Base-by-base conservation (phyloP, 2,888 invertebrate genomes). In the Pegoplata infirma region DNA sequence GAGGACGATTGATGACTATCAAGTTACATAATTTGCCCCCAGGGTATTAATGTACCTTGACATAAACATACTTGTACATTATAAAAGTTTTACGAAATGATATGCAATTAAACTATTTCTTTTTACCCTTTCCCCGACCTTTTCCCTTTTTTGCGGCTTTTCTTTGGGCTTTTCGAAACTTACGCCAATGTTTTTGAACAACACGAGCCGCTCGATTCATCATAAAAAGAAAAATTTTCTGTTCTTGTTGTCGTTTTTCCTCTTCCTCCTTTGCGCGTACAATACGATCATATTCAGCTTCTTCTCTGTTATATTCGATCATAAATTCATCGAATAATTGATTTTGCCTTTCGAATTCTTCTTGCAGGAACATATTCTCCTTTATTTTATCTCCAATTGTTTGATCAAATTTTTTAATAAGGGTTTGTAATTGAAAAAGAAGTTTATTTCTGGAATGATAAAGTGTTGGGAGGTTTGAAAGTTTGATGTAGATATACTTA, bases 331-430 rank as follows among this genome's bases (percentile, higher is more conserved):
- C 82, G 0, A 88, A 82, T 1, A 80, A 56, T n/a, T 76, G 67
- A 3, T 84, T 82, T 5, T 84, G 82, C 8, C 69, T 78, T 6
- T 84, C 79, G 19, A 84, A 82, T 17, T 82, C 69, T 1, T 84
- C 83, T 46, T 81, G 78, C 0, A 90, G 78, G 2, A 82, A 63
- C 3, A 84, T 21, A 32, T 86, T 84, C 75, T 89, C 87, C 7
- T 81, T 68, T 17, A 84, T 83, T 79, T 87, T 86, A 4, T 89
- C 88, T 2, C 84, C 83, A 68, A 90, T 86, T 28, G 83, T 83
- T 36, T 82, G 80, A 63, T 89, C 89, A 66, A 87, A 90, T 80
- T 86, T 89, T 12, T 83, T 86, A 1, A 89, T 78, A 8, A 87
- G 76, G 2, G 81, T 78, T 68, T 87, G 83, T 0, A 90, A 81